phyloP scores from a whole-genome alignment of 2,888 invertebrate species.

The Erebia ligea region DNA sequence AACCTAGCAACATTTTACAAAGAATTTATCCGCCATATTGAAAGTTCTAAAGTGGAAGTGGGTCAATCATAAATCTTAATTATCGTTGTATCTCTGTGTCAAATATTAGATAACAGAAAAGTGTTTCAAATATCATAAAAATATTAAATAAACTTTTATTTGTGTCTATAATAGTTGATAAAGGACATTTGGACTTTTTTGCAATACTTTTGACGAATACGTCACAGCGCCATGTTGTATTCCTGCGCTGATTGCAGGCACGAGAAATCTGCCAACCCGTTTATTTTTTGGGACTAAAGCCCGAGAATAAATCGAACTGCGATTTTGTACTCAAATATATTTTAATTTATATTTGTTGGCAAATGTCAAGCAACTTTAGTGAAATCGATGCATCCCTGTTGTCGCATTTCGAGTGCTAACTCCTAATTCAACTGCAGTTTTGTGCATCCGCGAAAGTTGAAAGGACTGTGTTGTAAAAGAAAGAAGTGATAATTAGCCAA shows the following conservation, averaged over 20 bases:
- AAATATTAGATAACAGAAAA: constrained; percentile 57
- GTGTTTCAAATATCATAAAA: constrained; percentile 55
- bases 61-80: constrained; percentile 79
- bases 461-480: constrained; percentile 83
- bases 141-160: constrained; percentile 31
- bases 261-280: constrained; percentile 83
- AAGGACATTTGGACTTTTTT: constrained; percentile 63
- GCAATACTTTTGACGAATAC: constrained; percentile 79
- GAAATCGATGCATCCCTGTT: constrained; percentile 79
- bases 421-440: constrained; percentile 81
- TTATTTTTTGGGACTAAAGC: constrained; percentile 82
- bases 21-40: constrained; percentile 78
- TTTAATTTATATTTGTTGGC: constrained; percentile 80
- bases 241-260: constrained; percentile 84
- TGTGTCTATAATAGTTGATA: constrained; percentile 43
- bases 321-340: constrained; percentile 83
- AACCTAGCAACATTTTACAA: constrained; percentile 62
- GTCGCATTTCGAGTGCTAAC: constrained; percentile 78
- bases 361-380: constrained; percentile 78
- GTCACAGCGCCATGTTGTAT: constrained; percentile 84
- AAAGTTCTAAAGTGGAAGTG: constrained; percentile 76
- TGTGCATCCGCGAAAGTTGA: constrained; percentile 84
- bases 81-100: constrained; percentile 63
- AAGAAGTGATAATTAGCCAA: constrained; percentile 85
- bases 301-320: constrained; percentile 79